Evolutionary conservation across 2,797 vertebrate species (phyloP).

Genomic region (Acestrorhynchus altus): DNA sequence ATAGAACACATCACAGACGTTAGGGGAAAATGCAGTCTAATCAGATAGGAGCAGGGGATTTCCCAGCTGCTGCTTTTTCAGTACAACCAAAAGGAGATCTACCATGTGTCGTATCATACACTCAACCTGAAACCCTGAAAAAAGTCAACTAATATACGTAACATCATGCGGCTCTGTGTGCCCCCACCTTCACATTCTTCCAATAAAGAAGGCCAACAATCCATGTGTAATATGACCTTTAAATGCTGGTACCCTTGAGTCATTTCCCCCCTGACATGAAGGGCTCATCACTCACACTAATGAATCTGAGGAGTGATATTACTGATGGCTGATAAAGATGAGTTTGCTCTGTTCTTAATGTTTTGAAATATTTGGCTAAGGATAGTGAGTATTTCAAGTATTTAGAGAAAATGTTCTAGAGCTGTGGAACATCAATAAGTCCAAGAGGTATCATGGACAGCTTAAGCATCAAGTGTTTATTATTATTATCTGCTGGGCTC

Average conservation of each 20-base stretch:
- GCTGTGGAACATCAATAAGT: background rate
- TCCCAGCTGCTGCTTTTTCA: background rate
- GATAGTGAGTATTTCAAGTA: background rate
- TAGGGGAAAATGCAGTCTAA: background rate
- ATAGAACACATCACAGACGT: background rate
- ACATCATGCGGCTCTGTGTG: background rate
- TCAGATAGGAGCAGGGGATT: background rate
- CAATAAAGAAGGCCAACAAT: background rate
- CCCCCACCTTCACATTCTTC: slow-evolving; percentile 42
- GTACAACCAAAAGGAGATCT: background rate
- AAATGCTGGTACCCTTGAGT: slow-evolving; percentile 39
- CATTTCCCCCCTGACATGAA: slow-evolving; percentile 12
- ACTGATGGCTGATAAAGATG: background rate
- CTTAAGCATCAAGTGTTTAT: too few species aligned
- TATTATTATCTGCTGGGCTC: background rate
- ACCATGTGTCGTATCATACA: background rate
- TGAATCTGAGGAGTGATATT: background rate
- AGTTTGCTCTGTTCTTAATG: background rate
- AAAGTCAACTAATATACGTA: background rate
- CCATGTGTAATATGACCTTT: slow-evolving; percentile 36
- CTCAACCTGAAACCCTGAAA: background rate
- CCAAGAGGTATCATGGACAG: too few species aligned
- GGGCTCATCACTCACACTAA: background rate
- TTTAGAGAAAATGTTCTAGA: background rate
- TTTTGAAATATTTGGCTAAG: background rate